Percentiles rank a stretch among this genome's conserved stretches.
These are phyloP conservation scores for Trochalopteron elliotii DNA, from an alignment of 2,113 vertebrate species.

Conservation along the genomic window DNA sequence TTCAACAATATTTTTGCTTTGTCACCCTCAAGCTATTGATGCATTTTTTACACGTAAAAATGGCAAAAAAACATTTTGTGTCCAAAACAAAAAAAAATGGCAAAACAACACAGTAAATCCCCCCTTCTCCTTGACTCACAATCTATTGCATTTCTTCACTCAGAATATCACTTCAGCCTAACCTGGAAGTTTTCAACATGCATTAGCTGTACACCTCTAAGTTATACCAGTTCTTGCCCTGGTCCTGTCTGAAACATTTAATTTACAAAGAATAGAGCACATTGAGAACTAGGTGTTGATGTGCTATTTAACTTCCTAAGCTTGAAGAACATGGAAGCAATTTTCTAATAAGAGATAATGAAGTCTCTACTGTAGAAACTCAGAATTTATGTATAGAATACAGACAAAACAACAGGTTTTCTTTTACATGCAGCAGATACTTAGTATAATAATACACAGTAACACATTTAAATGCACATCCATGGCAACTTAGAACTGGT, in stretches of 20 bases:
- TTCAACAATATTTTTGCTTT: neutral
- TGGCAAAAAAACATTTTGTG: no score
- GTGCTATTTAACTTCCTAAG: neutral
- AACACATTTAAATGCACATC: neutral
- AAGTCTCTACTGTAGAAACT: neutral
- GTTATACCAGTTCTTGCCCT: accelerated
- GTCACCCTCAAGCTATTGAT: neutral
- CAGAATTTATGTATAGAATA: neutral
- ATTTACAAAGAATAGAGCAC: neutral
- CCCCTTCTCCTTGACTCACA: neutral
- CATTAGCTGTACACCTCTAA: neutral
- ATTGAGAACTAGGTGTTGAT: neutral
- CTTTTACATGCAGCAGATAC: neutral
- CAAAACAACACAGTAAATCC: neutral
- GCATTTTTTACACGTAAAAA: neutral
- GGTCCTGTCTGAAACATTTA: neutral
- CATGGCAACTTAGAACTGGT: neutral
- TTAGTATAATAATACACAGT: neutral
- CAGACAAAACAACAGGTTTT: neutral
- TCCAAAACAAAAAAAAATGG: neutral
- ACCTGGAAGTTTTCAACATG: neutral
- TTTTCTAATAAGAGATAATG: neutral
- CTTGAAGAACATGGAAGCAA: neutral
- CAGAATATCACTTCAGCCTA: neutral
- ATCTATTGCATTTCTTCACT: neutral